Base-by-base conservation (phyloP, 1,140 invertebrate genomes). In the Drosophila azteca region DNA sequence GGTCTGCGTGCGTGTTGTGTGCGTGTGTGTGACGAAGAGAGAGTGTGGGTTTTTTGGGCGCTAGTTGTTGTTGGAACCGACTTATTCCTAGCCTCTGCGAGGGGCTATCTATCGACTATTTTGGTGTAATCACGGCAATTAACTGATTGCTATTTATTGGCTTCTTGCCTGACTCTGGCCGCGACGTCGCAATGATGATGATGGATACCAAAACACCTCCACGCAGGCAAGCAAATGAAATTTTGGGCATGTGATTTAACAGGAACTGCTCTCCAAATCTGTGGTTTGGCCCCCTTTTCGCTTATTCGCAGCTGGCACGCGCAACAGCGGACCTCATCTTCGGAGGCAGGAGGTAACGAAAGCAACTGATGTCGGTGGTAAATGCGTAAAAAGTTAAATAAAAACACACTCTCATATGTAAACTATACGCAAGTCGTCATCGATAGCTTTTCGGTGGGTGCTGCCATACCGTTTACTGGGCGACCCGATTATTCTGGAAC, bases 351-450 rank as follows among this genome's bases (percentile, higher is more conserved):
- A 43, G 9, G 55, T 13, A 29, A 39, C 7, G 46, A 35, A 48
- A 24, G 26, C 39, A 44, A 57, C 24, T 43, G 35, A 24, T 43
- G 45, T 15, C 35, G 35, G 15, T 29, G 20, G 26, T 45, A 57
- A 79, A 79, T 69, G 50, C 71, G 70, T 51, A 71, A 59, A 79
- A 83, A 66, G 45, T 63, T 64, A 70, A 83, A 83, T 79, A 83
- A 83, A 83, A 84, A 79, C 76, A 84, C 70, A 75, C 39, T 55
- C 58, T 74, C 54, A 78, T 66, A 75, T 60, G 66, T 70, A 70
- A 70, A 70, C 67, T 57, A 61, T 59, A 24, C 24, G 24, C 24
- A 44, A 68, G 46, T 85, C 77, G 82, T 85, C 82, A 87, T 85
- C 77, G 78, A 85, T 85, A 66, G 58, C 59, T 57, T 55, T 80